Percentiles rank a stretch among this genome's conserved stretches.
Conservation (phyloP, 2,888 invertebrate species). For the Hydraecia micacea region DNA sequence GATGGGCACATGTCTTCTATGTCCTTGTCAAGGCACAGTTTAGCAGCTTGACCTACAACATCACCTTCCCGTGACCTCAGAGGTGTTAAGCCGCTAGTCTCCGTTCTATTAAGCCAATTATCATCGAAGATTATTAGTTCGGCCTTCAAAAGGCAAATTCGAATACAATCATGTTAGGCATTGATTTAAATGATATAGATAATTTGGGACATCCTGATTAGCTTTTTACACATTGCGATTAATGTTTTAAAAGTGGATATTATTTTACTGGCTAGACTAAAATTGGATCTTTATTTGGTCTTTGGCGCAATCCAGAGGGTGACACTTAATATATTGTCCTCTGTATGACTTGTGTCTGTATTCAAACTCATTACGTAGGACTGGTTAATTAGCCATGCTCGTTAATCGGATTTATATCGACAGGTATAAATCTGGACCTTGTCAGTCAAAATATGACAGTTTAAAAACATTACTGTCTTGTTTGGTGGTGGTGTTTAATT, state of each 20-base stretch:
- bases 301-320: background rate
- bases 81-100: slow-evolving; percentile 6
- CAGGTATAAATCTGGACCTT: background rate
- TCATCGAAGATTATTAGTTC: slow-evolving; percentile 21
- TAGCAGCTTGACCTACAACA: background rate
- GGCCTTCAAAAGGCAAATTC: slow-evolving; percentile 32
- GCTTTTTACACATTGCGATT: slow-evolving; percentile 7
- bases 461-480: background rate
- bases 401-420: no score
- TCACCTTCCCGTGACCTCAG: slow-evolving; percentile 38
- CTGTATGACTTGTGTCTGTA: background rate
- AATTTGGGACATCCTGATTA: slow-evolving; percentile 37
- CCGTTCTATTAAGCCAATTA: slow-evolving; percentile 41
- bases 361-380: background rate
- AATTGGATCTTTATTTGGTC: background rate
- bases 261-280: background rate
- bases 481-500: background rate
- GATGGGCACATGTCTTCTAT: background rate
- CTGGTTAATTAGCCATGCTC: background rate
- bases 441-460: background rate
- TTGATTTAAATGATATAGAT: slow-evolving; percentile 27
- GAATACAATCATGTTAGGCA: slow-evolving; percentile 29
- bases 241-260: background rate
- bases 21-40: slow-evolving; percentile 23
- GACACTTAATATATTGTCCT: background rate